These are phyloP conservation scores for Yponomeuta cagnagella DNA, from an alignment of 2,888 invertebrate species.

Conservation along the genomic window DNA sequence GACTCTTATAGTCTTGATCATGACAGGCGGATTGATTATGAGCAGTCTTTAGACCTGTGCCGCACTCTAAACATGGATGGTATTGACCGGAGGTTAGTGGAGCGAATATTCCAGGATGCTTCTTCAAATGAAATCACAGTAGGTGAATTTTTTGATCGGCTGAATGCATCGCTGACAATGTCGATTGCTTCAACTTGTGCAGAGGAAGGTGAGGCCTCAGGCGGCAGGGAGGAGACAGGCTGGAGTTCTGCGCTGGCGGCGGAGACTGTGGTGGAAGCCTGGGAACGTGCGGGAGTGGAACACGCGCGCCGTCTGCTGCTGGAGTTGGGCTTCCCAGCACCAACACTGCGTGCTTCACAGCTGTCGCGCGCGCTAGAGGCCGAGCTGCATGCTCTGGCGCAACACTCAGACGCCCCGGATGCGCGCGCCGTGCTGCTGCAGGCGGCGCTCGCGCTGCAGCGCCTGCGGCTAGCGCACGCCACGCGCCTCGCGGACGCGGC, in stretches of 20 bases:
- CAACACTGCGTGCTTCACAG: conserved; percentile 76
- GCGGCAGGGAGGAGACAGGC: conserved; percentile 27
- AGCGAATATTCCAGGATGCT: conserved; percentile 49
- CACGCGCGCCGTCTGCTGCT: conserved; percentile 79
- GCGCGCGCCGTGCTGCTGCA: conserved; percentile 57
- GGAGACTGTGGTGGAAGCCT: conserved; percentile 80
- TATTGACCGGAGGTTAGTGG: conserved; percentile 48
- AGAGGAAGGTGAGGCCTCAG: conserved; percentile 2
- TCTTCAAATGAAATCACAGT: conserved; percentile 49
- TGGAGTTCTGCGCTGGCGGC: conserved; percentile 37
- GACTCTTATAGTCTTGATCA: conserved; percentile 46
- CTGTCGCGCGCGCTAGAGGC: conserved; percentile 82
- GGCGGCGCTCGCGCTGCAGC: conserved; percentile 80
- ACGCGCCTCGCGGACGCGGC: conserved; percentile 81
- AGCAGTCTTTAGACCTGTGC: conserved; percentile 54
- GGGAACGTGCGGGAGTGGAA: conserved; percentile 82
- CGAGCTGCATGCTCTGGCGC: conserved; percentile 59
- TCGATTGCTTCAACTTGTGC: conserved; percentile 35
- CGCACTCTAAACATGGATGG: conserved; percentile 53
- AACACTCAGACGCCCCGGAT: conserved; percentile 29
- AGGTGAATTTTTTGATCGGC: conserved; percentile 61
- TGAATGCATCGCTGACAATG: conserved; percentile 50
- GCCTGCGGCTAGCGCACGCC: conserved; percentile 82
- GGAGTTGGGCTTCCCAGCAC: conserved; percentile 79
- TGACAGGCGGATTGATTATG: conserved; percentile 47